Evolutionary conservation across 2,113 vertebrate genomes (phyloP), one percentile per base, ranked within the genome.

Genomic region (Suncus etruscus): DNA sequence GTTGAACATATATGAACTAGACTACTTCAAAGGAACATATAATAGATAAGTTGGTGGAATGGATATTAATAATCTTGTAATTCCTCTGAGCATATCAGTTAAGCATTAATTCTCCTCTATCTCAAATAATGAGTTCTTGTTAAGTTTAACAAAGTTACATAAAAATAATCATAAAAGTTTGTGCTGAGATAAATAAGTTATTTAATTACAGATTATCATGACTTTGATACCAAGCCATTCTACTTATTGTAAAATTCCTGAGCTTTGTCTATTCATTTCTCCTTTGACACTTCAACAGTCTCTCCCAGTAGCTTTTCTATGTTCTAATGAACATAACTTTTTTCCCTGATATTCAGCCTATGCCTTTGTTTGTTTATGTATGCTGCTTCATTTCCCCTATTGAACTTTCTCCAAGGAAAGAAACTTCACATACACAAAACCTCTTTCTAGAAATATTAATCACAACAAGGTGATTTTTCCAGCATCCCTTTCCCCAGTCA

Each of bases 251-350:
- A 94, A 79, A 70, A 92, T 94, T 95, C 90, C 95, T 94, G 93
- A 94, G 95, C 91, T 97, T 91, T 81, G 32, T 74, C 69, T 51
- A 63, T 83, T 83, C 74, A 54, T 39, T 84, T 93, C 74, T 84
- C 61, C 77, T 73, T 3, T 48, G 90, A 11, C 68, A 86, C 77
- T 87, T 77, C 50, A 68, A 83, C 9, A 88, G n/a, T n/a, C 84
- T 94, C 91, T 92, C 94, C 88, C 89, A 83, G 88, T 84, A 94
- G 85, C 72, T 94, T 76, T 81, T 78, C 63, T 86, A 51, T 86
- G 66, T 87, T 92, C 87, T 83, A 31, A 9, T 39, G 85, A 92
- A 92, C 94, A 70, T 39, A 73, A 50, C 86, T 92, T 90, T 66
- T 93, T 66, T 93, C 91, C 82, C 84, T 83, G 65, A 91, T 91